Evolutionary conservation across 2,797 vertebrate genomes (phyloP).

Genomic region (Lepilemur ruficaudatus): DNA sequence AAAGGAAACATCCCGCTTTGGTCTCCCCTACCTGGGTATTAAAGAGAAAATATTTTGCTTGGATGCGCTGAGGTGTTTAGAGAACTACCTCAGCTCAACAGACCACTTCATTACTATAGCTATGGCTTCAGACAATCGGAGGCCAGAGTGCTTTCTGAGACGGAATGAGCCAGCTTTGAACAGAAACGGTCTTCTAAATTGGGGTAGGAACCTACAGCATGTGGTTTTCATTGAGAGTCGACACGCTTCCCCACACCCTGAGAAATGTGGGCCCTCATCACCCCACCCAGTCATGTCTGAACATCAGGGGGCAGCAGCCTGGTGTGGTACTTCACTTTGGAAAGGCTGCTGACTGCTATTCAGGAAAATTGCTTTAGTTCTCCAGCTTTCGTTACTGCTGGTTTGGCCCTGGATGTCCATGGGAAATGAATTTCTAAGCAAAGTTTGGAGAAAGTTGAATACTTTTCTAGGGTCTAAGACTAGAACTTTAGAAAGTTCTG

Average conservation of each 20-base stretch:
- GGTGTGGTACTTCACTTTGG: background rate
- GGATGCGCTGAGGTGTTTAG: background rate
- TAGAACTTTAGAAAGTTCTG: slow-evolving; percentile 27
- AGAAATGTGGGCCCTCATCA: background rate
- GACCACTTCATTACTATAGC: background rate
- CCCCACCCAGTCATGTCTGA: background rate
- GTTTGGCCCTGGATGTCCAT: background rate
- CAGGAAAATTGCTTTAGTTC: slow-evolving; percentile 48
- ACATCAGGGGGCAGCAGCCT: background rate
- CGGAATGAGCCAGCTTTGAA: background rate
- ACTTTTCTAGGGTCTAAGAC: background rate
- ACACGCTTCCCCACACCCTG: background rate
- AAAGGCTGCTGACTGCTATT: background rate
- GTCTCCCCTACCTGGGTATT: background rate
- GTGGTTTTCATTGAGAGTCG: background rate
- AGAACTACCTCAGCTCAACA: background rate
- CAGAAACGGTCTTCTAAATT: background rate
- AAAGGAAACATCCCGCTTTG: background rate
- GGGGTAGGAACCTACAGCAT: background rate
- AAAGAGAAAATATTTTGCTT: background rate
- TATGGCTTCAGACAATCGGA: background rate
- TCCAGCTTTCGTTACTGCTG: background rate
- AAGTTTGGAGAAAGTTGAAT: slow-evolving; percentile 34
- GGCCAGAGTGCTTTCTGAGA: background rate
- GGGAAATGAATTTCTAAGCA: slow-evolving; percentile 5